Evolutionary conservation across 2,113 vertebrate species (phyloP).

Genomic region (Reinhardtius hippoglossoides): DNA sequence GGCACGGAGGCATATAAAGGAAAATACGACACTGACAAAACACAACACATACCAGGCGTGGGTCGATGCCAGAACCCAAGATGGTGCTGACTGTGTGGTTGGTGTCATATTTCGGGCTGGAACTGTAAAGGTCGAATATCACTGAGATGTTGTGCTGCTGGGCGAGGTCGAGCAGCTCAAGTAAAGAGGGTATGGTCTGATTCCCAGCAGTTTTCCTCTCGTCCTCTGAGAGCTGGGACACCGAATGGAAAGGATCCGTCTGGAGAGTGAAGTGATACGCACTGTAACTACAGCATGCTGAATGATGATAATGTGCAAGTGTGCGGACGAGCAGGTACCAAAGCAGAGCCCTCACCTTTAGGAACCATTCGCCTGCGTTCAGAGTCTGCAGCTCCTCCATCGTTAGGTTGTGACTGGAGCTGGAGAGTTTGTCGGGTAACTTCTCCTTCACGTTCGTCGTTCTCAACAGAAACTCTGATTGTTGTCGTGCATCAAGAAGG

Average conservation of each 20-base stretch:
- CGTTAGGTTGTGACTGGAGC: conserved; percentile 80
- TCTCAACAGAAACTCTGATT: conserved; percentile 79
- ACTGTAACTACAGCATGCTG: not conserved
- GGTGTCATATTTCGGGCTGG: conserved; percentile 77
- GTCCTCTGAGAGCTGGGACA: conserved; percentile 74
- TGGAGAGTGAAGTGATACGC: conserved; percentile 58
- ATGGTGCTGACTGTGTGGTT: conserved; percentile 78
- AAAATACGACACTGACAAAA: too few relatives aligned
- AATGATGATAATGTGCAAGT: not conserved
- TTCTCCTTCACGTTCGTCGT: conserved; percentile 86
- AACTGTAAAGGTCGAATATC: conserved; percentile 89
- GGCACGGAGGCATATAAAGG: too few relatives aligned
- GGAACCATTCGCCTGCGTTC: conserved; percentile 93
- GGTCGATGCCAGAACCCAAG: conserved; percentile 74
- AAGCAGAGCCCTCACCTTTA: conserved; percentile 85
- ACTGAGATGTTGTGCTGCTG: conserved; percentile 83
- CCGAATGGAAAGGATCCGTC: conserved; percentile 86
- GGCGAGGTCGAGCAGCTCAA: conserved; percentile 78
- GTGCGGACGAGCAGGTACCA: not conserved
- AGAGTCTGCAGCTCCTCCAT: conserved; percentile 84
- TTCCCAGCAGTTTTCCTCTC: conserved; percentile 69
- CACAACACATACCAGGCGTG: conserved; percentile 76
- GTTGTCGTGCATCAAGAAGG: conserved; percentile 94
- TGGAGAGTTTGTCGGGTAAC: conserved; percentile 70
- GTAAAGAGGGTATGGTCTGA: conserved; percentile 85